Base-by-base conservation (phyloP, 1,140 invertebrate genomes). In the Dryas iulia region DNA sequence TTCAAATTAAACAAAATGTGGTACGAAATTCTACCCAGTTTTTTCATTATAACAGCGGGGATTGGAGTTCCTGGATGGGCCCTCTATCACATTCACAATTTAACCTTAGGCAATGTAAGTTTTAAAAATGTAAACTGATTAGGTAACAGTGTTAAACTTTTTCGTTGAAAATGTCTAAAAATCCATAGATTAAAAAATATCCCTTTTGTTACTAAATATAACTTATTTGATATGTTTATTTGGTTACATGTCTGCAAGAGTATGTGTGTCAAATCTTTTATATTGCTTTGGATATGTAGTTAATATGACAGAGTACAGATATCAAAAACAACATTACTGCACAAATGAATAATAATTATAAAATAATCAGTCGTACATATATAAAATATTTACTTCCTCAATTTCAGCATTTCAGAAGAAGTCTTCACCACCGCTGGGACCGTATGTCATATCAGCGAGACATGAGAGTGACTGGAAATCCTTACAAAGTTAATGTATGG, bases 1-100 rank as follows among this genome's bases (percentile, higher is more conserved):
- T 31, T 63, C 30, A 54, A 71, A 75, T 58, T 66, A 65, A 71
- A 66, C 65, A 88, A 90, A 79, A 94, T 95, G 94, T 95, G 94
- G 94, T 95, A 93, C 78, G 94, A 95, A 92, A 93, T 94, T 79
- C 71, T 95, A 79, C 94, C 94, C 26, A 92, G 88, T 81, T 93
- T 92, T 62, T 90, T 84, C 61, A 93, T 94, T 70, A 93, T 94
- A 59, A 86, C 89, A 26, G 93, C 87, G 14, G 92, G 90, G 3
- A 59, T 94, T 47, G 92, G 93, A 23, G 74, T 94, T 66, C 94
- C 94, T 28, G 92, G 92, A 72, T 93, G 92, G 78, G 92, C 87
- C 8, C 87, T 93, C 61, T 94, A 94, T 81, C 92, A 93, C 69
- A 72, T 94, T 66, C 93, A 94, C 77, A 94, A 94, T 82, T 74